Conservation (phyloP, 2,113 vertebrate species). For the Bettongia penicillata region DNA sequence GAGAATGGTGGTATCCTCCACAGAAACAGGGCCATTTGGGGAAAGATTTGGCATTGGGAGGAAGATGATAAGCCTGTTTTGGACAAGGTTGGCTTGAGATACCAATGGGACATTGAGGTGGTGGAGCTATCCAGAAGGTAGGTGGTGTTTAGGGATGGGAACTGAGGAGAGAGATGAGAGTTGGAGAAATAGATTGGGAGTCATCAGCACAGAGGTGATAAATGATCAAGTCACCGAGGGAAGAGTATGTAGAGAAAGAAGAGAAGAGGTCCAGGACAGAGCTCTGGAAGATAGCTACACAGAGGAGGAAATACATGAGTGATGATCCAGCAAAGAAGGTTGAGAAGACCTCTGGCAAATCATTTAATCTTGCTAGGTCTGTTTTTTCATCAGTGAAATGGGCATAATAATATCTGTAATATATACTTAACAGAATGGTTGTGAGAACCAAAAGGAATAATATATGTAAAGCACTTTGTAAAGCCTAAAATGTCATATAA, state of each 20-base stretch:
- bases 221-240: background rate
- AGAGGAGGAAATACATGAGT: too few species aligned
- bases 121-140: background rate
- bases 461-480: background rate
- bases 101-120: background rate
- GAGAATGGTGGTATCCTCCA: background rate
- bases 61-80: background rate
- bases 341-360: background rate
- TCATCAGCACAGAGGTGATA: background rate
- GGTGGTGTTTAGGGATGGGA: too few species aligned
- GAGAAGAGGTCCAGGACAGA: too few species aligned
- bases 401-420: background rate
- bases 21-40: background rate
- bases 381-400: background rate
- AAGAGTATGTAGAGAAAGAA: background rate
- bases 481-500: background rate
- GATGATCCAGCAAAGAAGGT: too few species aligned
- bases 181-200: background rate
- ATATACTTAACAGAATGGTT: background rate
- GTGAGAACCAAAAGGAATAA: background rate
- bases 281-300: too few species aligned
- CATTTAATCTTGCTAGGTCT: background rate
- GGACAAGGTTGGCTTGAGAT: background rate
- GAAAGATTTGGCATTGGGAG: background rate
- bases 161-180: background rate